Conservation (phyloP, 30 jellyfish, hydroid and myxozoan genomes). For the Chironex yamaguchii region DNA sequence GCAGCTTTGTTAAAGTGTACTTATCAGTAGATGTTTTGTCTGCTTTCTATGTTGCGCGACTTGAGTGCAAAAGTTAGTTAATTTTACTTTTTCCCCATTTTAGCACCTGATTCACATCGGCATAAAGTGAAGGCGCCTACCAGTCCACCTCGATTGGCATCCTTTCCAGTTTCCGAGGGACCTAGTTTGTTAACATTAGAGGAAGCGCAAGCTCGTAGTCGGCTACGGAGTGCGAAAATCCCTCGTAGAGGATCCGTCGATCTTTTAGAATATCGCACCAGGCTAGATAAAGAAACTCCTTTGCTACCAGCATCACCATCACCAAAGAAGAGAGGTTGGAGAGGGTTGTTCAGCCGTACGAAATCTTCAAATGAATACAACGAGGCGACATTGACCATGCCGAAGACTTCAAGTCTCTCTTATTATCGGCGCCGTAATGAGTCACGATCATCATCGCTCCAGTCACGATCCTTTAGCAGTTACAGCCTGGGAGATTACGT, state of each 20-base stretch:
- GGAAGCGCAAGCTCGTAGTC: slow-evolving; percentile 95
- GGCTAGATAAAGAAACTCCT: slow-evolving; percentile 17
- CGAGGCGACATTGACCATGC: slow-evolving; percentile 47
- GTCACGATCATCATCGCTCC: slow-evolving; percentile 5
- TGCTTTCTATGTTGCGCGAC: too few species aligned
- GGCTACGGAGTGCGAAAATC: slow-evolving; percentile 39
- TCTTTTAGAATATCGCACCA: slow-evolving; percentile 14
- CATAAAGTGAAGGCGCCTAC: slow-evolving; percentile 79
- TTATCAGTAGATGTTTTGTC: too few species aligned
- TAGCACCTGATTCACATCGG: slow-evolving; percentile 67
- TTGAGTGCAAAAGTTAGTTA: too few species aligned
- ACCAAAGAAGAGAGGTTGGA: slow-evolving; percentile 87
- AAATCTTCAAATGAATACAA: slow-evolving; percentile 62
- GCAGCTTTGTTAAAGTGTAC: too few species aligned
- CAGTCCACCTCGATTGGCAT: slow-evolving; percentile 81
- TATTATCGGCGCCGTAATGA: slow-evolving; percentile 62
- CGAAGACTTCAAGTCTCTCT: slow-evolving; percentile 40
- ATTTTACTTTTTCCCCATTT: background rate
- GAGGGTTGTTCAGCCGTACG: slow-evolving; percentile 81
- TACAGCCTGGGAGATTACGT: slow-evolving; percentile 51
- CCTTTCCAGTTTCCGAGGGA: slow-evolving; percentile 89
- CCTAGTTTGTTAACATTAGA: slow-evolving; percentile 93
- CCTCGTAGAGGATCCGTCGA: slow-evolving; percentile 77
- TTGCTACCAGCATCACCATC: slow-evolving; percentile 17
- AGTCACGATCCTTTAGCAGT: slow-evolving; percentile 76